Conservation (phyloP, 2,888 invertebrate species). For the Oscheius sp. region DNA sequence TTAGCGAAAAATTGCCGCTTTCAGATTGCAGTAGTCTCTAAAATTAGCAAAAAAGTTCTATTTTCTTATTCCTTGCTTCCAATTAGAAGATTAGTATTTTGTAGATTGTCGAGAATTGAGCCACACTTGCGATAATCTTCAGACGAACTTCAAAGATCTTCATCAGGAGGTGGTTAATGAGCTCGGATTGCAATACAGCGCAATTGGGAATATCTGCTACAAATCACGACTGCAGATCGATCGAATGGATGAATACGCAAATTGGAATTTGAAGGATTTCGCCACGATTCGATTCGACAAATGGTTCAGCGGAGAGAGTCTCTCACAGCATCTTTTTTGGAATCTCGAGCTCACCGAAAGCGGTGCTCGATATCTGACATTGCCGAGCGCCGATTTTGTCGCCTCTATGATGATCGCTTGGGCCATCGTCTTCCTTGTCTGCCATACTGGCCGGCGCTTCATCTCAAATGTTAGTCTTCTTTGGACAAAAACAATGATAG, state of each 20-base stretch:
- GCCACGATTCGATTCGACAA: background rate
- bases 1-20: too few species aligned
- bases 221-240: background rate
- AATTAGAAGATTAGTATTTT: background rate
- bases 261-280: background rate
- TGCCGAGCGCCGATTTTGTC: background rate
- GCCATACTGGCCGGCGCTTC: background rate
- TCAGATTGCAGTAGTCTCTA: background rate
- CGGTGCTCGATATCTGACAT: background rate
- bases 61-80: background rate
- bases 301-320: background rate
- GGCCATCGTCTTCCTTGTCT: background rate
- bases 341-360: background rate
- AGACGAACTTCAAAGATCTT: background rate
- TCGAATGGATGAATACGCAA: background rate
- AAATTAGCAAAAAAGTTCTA: background rate
- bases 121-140: background rate
- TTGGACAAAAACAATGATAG: background rate
- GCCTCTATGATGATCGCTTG: background rate
- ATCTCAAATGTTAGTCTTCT: background rate
- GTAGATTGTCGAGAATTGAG: background rate
- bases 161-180: background rate
- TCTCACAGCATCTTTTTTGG: constrained; percentile 9
- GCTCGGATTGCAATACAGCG: background rate
- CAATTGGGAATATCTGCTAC: background rate